Evolutionary conservation across 2,113 vertebrate genomes (phyloP).

Genomic region (Trichomycterus rosablanca): DNA sequence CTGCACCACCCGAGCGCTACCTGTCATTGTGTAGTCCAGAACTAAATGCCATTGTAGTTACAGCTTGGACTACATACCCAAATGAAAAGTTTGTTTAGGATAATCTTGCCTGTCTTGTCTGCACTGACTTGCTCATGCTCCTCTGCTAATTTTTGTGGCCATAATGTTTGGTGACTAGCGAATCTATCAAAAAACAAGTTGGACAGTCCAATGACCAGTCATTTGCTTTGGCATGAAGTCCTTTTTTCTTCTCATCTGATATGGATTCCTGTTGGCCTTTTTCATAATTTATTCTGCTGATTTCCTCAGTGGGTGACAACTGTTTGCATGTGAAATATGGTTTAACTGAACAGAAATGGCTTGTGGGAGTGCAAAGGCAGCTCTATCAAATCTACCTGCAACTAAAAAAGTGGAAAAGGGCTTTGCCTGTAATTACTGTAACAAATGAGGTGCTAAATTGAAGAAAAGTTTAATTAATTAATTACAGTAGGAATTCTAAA

Average conservation of each 20-base stretch:
- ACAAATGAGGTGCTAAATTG: conserved; percentile 8
- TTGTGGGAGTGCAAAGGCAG: conserved; percentile 13
- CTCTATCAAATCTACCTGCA: conserved; percentile 8
- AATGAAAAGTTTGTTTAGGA: conserved; percentile 43
- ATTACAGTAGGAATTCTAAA: background rate
- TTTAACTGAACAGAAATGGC: conserved; percentile 19
- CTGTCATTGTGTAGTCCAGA: no score
- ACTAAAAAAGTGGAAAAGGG: background rate
- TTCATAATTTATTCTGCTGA: conserved; percentile 32
- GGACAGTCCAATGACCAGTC: conserved; percentile 24
- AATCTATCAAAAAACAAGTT: conserved; percentile 27
- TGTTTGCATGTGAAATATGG: conserved; percentile 25
- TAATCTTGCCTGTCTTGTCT: conserved; percentile 20
- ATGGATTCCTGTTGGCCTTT: conserved; percentile 34
- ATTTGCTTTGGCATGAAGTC: conserved; percentile 27
- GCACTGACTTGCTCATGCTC: conserved; percentile 21
- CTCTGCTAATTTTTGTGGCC: conserved; percentile 30
- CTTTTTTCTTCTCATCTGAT: conserved; percentile 33
- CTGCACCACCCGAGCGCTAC: no score
- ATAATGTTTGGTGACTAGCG: conserved; percentile 39
- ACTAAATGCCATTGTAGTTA: no score
- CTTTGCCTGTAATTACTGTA: conserved; percentile 1
- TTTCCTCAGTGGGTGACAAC: conserved; percentile 15
- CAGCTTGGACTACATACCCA: no score
- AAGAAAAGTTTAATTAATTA: background rate